Percentiles rank a stretch among this genome's conserved stretches.
Conservation (phyloP, 2,888 invertebrate species). For the Caenorhabditis macrosperma region DNA sequence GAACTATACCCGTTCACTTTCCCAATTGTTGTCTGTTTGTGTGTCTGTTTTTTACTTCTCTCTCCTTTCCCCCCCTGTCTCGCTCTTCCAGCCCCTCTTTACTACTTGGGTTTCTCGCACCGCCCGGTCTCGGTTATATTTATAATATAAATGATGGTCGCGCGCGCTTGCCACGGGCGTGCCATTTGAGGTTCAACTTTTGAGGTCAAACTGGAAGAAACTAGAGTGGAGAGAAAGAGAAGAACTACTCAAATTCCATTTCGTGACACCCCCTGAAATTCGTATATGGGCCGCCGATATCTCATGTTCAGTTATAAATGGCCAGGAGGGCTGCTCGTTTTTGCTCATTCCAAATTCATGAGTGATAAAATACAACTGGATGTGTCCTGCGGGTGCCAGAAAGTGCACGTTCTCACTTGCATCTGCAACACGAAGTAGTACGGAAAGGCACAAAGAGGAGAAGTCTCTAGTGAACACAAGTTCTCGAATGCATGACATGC, state of each 20-base stretch:
- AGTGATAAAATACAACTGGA: conserved; percentile 36
- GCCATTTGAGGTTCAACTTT: background rate
- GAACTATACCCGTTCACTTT: conserved; percentile 62
- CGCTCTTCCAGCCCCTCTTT: conserved; percentile 3
- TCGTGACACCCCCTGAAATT: background rate
- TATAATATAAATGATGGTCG: background rate
- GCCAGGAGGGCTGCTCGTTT: conserved; percentile 1
- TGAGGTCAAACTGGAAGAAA: background rate
- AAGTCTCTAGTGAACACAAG: conserved; percentile 53
- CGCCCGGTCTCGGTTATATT: conserved; percentile 7
- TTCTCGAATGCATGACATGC: conserved; percentile 62
- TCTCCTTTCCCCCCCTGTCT: conserved; percentile 16
- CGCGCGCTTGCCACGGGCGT: background rate
- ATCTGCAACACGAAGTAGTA: background rate
- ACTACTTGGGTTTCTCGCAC: background rate
- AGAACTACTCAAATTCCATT: conserved; percentile 3
- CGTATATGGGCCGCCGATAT: conserved; percentile 23
- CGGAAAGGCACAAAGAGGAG: background rate
- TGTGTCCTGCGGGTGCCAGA: background rate
- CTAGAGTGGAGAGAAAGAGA: background rate
- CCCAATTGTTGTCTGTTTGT: conserved; percentile 58
- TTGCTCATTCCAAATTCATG: conserved; percentile 42
- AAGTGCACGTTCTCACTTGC: conserved; percentile 36
- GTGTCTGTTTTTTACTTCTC: conserved; percentile 30
- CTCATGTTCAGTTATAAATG: conserved; percentile 26